Evolutionary conservation across 2,797 vertebrate genomes (phyloP).

Genomic region (Chelonia mydas): DNA sequence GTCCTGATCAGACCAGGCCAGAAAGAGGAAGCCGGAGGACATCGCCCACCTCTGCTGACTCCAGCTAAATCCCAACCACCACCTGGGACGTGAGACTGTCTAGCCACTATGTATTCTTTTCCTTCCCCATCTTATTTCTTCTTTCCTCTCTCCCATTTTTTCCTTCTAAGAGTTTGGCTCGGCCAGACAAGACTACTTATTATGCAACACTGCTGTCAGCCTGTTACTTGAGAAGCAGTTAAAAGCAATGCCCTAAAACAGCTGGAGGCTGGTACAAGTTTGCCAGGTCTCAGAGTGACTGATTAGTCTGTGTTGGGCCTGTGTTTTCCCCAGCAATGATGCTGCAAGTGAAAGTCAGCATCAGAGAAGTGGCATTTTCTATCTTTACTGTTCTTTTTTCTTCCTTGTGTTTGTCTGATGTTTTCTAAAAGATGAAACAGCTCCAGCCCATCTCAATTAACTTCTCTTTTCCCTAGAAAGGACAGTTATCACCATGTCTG

Average conservation of each 20-base stretch:
- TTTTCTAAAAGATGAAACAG: not conserved
- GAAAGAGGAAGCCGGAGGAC: not conserved
- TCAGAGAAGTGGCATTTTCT: not conserved
- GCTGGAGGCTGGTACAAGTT: not conserved
- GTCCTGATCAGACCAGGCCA: not conserved
- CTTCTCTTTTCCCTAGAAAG: not conserved
- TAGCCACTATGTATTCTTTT: not conserved
- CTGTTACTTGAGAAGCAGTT: too few relatives aligned
- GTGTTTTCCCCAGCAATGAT: not conserved
- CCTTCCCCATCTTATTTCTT: not conserved
- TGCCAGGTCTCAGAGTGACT: not conserved
- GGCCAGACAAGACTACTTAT: too few relatives aligned
- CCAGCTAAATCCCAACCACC: not conserved
- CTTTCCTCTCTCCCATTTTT: not conserved
- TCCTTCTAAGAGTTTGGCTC: too few relatives aligned
- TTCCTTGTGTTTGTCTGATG: not conserved
- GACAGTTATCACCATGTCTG: not conserved
- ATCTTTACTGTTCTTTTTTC: not conserved
- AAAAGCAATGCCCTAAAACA: not conserved
- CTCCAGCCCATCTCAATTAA: not conserved
- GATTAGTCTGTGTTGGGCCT: too few relatives aligned
- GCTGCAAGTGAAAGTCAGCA: too few relatives aligned
- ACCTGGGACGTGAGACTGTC: not conserved
- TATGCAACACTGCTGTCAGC: too few relatives aligned
- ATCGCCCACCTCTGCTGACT: not conserved